Evolutionary conservation across 2,797 vertebrate species (phyloP).

Genomic region (Ciconia nigra): DNA sequence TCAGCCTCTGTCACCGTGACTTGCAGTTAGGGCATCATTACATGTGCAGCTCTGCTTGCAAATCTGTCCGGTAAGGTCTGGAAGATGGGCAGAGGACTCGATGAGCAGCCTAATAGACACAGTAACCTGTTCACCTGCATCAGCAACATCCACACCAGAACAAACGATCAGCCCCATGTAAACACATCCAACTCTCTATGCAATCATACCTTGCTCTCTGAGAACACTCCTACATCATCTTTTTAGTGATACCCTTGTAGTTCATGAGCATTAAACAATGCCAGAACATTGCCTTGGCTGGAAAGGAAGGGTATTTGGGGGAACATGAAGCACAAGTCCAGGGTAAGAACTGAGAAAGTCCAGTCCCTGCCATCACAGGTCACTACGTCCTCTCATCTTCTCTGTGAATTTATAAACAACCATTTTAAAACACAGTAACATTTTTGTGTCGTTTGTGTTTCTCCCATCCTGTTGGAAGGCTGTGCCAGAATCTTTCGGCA

Average conservation of each 20-base stretch:
- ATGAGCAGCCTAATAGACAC: not conserved
- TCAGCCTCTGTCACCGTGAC: not conserved
- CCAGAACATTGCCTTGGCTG: not conserved
- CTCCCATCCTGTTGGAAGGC: constrained; percentile 22
- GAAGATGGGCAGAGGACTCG: not conserved
- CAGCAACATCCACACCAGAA: not conserved
- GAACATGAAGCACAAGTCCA: not conserved
- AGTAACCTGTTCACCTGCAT: not conserved
- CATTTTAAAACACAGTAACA: not conserved
- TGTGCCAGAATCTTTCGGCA: constrained; percentile 43
- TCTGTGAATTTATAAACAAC: constrained; percentile 8
- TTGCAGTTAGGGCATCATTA: not conserved
- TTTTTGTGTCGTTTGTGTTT: constrained; percentile 20
- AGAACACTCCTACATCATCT: not conserved
- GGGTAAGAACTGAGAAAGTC: not conserved
- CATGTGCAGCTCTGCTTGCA: not conserved
- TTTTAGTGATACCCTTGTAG: not conserved
- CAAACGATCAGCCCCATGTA: not conserved
- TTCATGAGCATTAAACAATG: not conserved
- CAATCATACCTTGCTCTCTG: not conserved
- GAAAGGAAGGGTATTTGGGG: not conserved
- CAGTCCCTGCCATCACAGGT: not conserved
- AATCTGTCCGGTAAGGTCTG: not conserved
- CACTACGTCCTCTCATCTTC: not conserved
- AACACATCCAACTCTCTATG: not conserved